Evolutionary conservation across 2,888 invertebrate species (phyloP), one percentile per base, ranked within the genome.

Genomic region (Oxyscelio sp.): DNA sequence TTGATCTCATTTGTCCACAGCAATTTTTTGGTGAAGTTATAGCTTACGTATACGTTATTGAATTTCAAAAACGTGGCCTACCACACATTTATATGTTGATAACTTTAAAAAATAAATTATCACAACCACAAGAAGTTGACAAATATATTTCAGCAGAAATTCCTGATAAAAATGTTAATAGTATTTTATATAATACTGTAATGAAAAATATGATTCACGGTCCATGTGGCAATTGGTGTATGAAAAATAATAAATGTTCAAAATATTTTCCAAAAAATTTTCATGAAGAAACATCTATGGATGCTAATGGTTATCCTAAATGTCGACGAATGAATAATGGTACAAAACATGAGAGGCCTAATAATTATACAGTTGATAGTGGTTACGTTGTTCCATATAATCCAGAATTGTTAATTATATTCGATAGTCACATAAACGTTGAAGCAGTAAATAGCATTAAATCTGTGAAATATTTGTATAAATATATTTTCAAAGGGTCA

Each of bases 161-260:
- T n/a, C n/a, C n/a, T n/a, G n/a, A n/a, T n/a, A n/a, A n/a, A n/a
- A n/a, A 61, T 43, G 91, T 92, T 9, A 78, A 92, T 79, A 89
- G 89, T 0, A 58, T 50, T 4, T 84, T 94, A 11, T 11, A 34
- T 11, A 11, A 34, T 8, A 34, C 11, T 9, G 19, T 85, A 89
- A 88, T 63, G 27, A 87, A 87, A 56, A 83, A 90, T 63, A 93
- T 94, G 92, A 89, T 9, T n/a, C n/a, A n/a, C n/a, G n/a, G n/a
- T n/a, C n/a, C n/a, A n/a, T n/a, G n/a, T n/a, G n/a, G n/a, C n/a
- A 66, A 75, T 59, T 88, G 88, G 87, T 87, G 84, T 22, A 31
- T 40, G 21, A 58, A 87, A 24, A 45, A 85, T 61, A 84, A 85
- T 8, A 88, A 89, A 85, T 90, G 89, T 48, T 78, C 86, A 5